Evolutionary conservation across 2,113 vertebrate genomes (phyloP).

Genomic region (Mungos mungo): DNA sequence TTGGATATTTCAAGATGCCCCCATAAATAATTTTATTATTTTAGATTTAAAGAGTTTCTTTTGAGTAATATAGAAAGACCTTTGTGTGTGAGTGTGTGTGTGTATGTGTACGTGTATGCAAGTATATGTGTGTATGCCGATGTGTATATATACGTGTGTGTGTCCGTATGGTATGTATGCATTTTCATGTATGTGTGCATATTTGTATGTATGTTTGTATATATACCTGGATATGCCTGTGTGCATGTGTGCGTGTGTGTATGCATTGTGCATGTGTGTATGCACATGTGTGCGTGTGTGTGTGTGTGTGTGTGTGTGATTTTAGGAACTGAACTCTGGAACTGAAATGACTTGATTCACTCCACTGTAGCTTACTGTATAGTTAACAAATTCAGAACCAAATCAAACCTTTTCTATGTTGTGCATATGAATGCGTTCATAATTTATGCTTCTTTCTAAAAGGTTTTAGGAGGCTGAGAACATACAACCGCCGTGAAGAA

Average conservation of each 20-base stretch:
- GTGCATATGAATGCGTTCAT: background rate
- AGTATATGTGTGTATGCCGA: background rate
- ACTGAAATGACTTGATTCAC: constrained; percentile 12
- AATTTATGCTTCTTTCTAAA: background rate
- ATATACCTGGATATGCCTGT: background rate
- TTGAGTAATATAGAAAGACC: background rate
- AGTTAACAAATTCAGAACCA: constrained; percentile 43
- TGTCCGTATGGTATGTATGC: background rate
- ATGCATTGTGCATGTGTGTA: background rate
- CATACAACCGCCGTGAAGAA: background rate
- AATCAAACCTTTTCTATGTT: constrained; percentile 43
- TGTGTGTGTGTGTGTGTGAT: background rate
- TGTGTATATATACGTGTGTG: too few species aligned
- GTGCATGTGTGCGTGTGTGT: background rate
- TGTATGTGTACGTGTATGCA: background rate
- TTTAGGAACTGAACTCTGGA: constrained; percentile 37
- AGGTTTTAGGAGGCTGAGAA: constrained; percentile 27
- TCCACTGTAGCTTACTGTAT: background rate
- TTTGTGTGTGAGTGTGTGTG: background rate
- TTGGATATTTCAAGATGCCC: background rate
- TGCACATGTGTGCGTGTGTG: background rate
- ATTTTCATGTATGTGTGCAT: background rate
- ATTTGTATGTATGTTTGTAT: too few species aligned
- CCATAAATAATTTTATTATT: background rate
- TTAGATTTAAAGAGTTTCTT: background rate